Evolutionary conservation across 2,113 vertebrate genomes (phyloP).

Genomic region (Dipodomys stephensi): DNA sequence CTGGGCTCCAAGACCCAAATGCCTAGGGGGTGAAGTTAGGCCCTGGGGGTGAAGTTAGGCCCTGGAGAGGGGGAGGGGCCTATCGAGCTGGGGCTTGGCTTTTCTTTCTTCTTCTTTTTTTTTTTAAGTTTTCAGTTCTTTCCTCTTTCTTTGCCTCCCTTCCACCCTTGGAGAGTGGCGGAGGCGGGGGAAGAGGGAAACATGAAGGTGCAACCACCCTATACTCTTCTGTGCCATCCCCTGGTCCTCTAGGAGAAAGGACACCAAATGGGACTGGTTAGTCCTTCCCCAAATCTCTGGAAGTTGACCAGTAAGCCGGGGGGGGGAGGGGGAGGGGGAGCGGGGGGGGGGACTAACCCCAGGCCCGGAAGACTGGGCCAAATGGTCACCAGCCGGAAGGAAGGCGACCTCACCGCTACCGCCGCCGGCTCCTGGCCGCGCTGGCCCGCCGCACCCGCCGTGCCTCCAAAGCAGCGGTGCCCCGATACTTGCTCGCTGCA

Average conservation of each 20-base stretch:
- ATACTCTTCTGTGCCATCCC: not conserved
- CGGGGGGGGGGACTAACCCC: not conserved
- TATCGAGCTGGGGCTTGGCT: not conserved
- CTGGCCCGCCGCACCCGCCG: not conserved
- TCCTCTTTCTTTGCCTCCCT: not conserved
- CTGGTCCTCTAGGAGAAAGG: not conserved
- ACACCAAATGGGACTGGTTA: constrained; percentile 2
- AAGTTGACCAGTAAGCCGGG: constrained; percentile 27
- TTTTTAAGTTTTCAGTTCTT: constrained; percentile 14
- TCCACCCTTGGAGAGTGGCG: not conserved
- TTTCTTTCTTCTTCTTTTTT: not conserved
- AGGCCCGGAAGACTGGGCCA: not conserved
- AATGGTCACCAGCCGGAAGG: not conserved
- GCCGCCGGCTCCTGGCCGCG: not conserved
- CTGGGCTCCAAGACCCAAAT: constrained; percentile 81
- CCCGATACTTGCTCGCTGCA: constrained; percentile 86
- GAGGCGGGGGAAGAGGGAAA: not conserved
- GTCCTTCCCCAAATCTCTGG: not conserved
- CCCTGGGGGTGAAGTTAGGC: not conserved
- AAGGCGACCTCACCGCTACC: not conserved
- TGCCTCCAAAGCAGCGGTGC: constrained; percentile 70
- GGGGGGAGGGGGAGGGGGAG: not conserved
- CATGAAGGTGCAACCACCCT: not conserved
- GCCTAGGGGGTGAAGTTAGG: constrained; percentile 64
- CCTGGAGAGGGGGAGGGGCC: constrained; percentile 24